Evolutionary conservation across 2,888 invertebrate species (phyloP).

Genomic region (Noctua janthe): DNA sequence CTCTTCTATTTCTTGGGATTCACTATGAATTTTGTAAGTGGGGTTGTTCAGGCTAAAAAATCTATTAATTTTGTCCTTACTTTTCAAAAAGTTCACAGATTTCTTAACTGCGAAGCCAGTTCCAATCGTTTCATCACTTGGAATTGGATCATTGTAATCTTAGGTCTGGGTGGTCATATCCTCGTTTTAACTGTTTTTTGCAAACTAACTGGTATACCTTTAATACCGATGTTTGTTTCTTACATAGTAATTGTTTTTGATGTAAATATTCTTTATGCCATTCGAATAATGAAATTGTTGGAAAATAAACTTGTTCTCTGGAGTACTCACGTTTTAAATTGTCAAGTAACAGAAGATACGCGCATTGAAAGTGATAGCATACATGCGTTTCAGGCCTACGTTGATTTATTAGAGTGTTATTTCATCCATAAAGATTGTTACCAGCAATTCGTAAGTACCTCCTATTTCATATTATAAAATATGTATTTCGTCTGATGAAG

Average conservation of each 20-base stretch:
- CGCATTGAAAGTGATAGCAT: not conserved
- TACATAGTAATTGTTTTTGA: conserved; percentile 13
- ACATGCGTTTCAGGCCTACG: conserved; percentile 17
- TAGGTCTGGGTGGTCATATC: not conserved
- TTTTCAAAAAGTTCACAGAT: conserved; percentile 28
- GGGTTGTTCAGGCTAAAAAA: not conserved
- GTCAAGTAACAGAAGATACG: not conserved
- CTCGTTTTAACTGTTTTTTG: not conserved
- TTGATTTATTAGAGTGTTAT: conserved; percentile 29
- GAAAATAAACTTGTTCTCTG: not conserved
- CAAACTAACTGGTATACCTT: not conserved
- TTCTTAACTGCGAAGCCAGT: conserved; percentile 6
- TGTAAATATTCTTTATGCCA: not conserved
- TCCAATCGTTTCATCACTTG: not conserved
- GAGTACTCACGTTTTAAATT: not conserved
- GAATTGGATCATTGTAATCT: conserved; percentile 27
- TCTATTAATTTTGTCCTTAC: conserved; percentile 2
- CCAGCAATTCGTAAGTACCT: conserved; percentile 28
- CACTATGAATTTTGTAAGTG: not conserved
- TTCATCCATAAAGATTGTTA: conserved; percentile 8
- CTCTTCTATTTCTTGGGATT: not conserved
- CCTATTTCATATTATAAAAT: not conserved
- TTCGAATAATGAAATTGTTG: no score
- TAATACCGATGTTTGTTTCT: not conserved
- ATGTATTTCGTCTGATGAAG: no score